Evolutionary conservation across 2,113 vertebrate species (phyloP).

Genomic region (Ctenomys sociabilis): DNA sequence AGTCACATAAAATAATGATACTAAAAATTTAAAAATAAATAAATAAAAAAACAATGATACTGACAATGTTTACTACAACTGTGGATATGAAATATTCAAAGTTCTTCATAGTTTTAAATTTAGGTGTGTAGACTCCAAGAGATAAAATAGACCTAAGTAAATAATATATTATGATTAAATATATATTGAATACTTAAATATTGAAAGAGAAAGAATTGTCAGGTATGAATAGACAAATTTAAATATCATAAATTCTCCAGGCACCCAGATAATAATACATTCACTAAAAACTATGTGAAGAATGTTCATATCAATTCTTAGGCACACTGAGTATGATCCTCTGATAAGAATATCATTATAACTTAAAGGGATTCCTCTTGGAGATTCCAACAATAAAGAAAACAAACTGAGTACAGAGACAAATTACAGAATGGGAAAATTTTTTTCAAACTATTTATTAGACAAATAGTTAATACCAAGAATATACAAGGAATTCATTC

Average conservation of each 20-base stretch:
- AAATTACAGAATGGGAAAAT: not conserved
- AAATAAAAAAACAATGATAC: conserved; percentile 8
- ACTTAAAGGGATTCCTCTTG: not conserved
- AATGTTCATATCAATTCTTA: conserved; percentile 28
- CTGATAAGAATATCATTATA: not conserved
- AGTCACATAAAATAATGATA: conserved; percentile 5
- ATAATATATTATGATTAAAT: conserved; percentile 35
- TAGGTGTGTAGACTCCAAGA: conserved; percentile 19
- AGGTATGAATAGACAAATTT: not conserved
- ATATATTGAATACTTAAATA: conserved; percentile 47
- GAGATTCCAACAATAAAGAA: not conserved
- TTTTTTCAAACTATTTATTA: not conserved
- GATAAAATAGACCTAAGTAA: conserved; percentile 34
- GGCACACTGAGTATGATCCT: not conserved
- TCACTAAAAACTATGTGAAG: not conserved
- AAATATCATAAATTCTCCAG: not conserved
- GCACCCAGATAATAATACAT: not conserved
- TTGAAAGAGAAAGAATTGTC: conserved; percentile 2
- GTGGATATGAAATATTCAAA: conserved; percentile 12
- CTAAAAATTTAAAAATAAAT: no score
- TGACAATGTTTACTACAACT: not conserved
- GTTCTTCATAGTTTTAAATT: not conserved
- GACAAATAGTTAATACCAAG: not conserved
- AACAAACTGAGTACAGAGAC: not conserved
- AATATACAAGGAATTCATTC: not conserved